phyloP scores from a whole-genome alignment of 2,888 invertebrate species.

The Rutpela maculata region DNA sequence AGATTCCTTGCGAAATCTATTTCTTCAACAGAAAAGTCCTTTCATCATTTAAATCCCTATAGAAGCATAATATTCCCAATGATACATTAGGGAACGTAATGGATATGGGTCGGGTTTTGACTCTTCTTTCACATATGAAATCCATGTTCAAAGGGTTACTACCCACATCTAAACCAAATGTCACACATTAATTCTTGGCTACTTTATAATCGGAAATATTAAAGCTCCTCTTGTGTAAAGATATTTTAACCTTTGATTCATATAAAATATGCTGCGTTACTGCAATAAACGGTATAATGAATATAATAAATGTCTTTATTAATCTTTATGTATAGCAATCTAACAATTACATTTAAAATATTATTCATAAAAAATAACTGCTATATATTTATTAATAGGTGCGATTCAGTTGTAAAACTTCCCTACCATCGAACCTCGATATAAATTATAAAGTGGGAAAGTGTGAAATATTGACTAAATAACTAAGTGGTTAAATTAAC shows the following conservation, averaged over 20 bases:
- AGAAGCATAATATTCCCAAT: not conserved
- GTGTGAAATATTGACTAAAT: no score
- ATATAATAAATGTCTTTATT: no score
- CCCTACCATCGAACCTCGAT: no score
- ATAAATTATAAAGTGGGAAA: no score
- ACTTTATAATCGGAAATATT: not conserved
- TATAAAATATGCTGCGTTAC: no score
- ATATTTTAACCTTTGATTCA: not conserved
- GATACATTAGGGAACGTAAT: slow-evolving; percentile 18
- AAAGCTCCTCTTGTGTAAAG: not conserved
- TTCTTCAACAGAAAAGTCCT: not conserved
- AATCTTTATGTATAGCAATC: no score
- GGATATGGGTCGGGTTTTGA: slow-evolving; percentile 10
- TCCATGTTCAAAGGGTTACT: slow-evolving; percentile 2
- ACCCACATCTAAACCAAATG: slow-evolving; percentile 15
- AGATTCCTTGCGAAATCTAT: not conserved
- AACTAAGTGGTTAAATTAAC: no score
- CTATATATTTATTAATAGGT: no score
- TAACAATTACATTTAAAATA: no score
- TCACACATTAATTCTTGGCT: slow-evolving; percentile 3
- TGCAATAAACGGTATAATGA: no score
- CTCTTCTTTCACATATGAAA: slow-evolving; percentile 18
- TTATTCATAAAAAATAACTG: no score
- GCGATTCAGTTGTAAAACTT: no score
- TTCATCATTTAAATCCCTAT: not conserved